phyloP scores from a whole-genome alignment of 2,888 invertebrate genomes.

The Synergus itoensis region DNA sequence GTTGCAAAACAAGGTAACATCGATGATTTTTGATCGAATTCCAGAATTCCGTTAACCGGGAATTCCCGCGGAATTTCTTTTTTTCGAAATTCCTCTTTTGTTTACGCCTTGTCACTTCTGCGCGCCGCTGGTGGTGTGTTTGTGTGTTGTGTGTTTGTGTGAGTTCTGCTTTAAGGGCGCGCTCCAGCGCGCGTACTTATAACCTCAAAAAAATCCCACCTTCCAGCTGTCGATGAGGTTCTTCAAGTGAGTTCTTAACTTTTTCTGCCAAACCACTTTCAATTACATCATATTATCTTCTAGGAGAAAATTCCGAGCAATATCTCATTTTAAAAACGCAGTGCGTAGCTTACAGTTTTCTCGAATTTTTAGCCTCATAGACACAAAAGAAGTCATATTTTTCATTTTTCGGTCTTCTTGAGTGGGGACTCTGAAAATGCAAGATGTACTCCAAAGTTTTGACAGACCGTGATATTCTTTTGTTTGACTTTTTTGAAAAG shows the following conservation, averaged over 20 bases:
- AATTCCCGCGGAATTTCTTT: conserved; percentile 57
- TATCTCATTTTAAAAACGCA: background rate
- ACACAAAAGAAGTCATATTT: conserved; percentile 22
- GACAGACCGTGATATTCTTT: background rate
- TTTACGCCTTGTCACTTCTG: conserved; percentile 76
- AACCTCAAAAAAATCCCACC: conserved; percentile 67
- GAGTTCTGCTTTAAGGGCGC: conserved; percentile 43
- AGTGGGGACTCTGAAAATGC: background rate
- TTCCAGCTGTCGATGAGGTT: conserved; percentile 68
- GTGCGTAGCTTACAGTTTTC: conserved; percentile 11
- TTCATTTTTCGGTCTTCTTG: background rate
- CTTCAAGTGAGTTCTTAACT: background rate
- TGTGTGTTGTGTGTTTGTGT: conserved; percentile 43
- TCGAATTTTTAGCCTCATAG: background rate
- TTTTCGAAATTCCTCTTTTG: conserved; percentile 54
- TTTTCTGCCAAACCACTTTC: background rate
- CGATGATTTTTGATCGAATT: conserved; percentile 70
- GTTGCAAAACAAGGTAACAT: conserved; percentile 73
- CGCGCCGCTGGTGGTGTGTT: conserved; percentile 66
- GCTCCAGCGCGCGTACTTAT: conserved; percentile 58
- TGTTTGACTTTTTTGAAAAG: conserved; percentile 6
- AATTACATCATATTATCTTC: background rate
- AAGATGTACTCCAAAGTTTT: background rate
- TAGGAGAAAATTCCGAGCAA: background rate
- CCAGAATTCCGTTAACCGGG: conserved; percentile 45